These are phyloP conservation scores for Rhingia rostrata DNA, from an alignment of 2,888 invertebrate genomes.

Conservation along the genomic window DNA sequence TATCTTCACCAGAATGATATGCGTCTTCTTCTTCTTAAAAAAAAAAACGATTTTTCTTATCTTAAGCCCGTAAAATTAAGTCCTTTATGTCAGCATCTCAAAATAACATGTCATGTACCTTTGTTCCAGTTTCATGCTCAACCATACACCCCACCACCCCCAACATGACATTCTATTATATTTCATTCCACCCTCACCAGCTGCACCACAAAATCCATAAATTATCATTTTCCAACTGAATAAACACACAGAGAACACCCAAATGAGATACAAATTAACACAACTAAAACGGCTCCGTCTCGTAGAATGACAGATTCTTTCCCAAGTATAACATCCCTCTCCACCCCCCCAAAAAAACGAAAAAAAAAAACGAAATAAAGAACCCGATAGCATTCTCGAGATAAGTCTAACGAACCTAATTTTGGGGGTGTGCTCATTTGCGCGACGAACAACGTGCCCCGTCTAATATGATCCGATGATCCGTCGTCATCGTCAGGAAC, in stretches of 20 bases:
- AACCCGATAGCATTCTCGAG: conserved; percentile 45
- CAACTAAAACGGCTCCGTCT: conserved; percentile 53
- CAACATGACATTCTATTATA: conserved; percentile 23
- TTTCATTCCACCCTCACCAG: conserved; percentile 1
- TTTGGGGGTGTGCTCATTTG: conserved; percentile 51
- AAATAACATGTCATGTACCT: conserved; percentile 70
- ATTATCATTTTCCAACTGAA: conserved; percentile 66
- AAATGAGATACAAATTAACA: conserved; percentile 65
- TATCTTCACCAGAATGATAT: too few species aligned
- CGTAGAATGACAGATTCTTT: conserved; percentile 42
- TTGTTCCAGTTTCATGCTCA: conserved; percentile 62
- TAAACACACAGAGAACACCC: conserved; percentile 48
- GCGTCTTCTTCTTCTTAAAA: not conserved
- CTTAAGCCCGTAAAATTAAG: conserved; percentile 46
- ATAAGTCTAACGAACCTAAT: conserved; percentile 74
- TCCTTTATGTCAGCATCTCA: conserved; percentile 18
- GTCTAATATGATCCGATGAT: conserved; percentile 45
- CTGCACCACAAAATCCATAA: conserved; percentile 27
- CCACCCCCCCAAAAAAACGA: not conserved
- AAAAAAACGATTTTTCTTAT: conserved; percentile 47
- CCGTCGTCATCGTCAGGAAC: conserved; percentile 27
- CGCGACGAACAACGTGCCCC: conserved; percentile 29
- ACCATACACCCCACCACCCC: conserved; percentile 8
- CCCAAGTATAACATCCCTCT: conserved; percentile 29
- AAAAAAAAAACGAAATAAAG: conserved; percentile 4